These are phyloP conservation scores for Lutraria rhynchaena DNA, from an alignment of 1,140 invertebrate species.

Conservation along the genomic window DNA sequence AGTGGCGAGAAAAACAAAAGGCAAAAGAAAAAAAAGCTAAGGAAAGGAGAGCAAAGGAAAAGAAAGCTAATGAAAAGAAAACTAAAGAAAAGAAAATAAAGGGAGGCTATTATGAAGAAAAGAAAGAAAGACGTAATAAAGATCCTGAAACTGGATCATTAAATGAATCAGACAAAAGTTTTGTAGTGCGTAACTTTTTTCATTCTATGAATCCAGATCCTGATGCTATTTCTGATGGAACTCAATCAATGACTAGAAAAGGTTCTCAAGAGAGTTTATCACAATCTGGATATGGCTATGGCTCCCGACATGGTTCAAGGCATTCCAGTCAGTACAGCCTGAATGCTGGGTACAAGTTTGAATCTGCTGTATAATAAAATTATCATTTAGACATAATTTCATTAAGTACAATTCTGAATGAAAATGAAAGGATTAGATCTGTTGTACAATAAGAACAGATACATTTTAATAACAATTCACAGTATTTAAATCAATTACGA, in stretches of 20 bases:
- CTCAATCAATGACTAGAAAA: slow-evolving; percentile 55
- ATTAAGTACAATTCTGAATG: too few relatives aligned
- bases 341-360: slow-evolving; percentile 49
- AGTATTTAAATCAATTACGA: too few relatives aligned
- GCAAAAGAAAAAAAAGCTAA: slow-evolving; percentile 1
- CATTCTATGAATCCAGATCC: slow-evolving; percentile 58
- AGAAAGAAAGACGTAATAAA: slow-evolving; percentile 48
- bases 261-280: slow-evolving; percentile 49
- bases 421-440: too few relatives aligned
- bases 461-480: too few relatives aligned
- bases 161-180: slow-evolving; percentile 64
- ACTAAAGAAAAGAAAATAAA: slow-evolving; percentile 12
- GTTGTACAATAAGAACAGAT: too few relatives aligned
- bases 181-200: slow-evolving; percentile 61
- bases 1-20: not conserved
- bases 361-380: slow-evolving; percentile 49
- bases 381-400: too few relatives aligned
- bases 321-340: slow-evolving; percentile 55
- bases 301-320: slow-evolving; percentile 35
- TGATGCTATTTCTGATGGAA: slow-evolving; percentile 35
- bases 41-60: not conserved
- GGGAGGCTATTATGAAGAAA: slow-evolving; percentile 40
- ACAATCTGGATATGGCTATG: slow-evolving; percentile 52
- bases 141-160: slow-evolving; percentile 57
- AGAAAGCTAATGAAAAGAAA: not conserved